Base-by-base conservation (phyloP, 2,113 vertebrate species). In the Oxygymnocypris stewartii region DNA sequence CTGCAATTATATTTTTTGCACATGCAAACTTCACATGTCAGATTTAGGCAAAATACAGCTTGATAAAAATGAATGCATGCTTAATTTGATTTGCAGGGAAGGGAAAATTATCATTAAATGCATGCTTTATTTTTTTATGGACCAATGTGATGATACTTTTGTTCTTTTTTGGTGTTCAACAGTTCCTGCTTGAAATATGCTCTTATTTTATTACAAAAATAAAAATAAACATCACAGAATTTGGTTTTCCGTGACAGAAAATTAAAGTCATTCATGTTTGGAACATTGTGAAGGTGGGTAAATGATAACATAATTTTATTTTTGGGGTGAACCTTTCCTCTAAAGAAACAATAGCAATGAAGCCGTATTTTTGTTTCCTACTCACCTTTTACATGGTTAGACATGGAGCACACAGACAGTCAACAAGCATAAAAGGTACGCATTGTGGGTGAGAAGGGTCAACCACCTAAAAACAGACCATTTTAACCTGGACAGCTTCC, bases 371-470 rank as follows among this genome's bases (percentile, higher is more conserved):
- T 51, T 23, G 69, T 40, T 40, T 4, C 37, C 20, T 23, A 7
- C 76, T 78, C 25, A 18, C 7, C 47, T 59, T 79, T 79, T n/a
- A 6, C 4, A 37, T 59, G 51, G 77, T 14, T 40, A 59, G 57
- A 42, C 37, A 80, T n/a, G 35, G 54, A 61, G 78, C 57, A 63
- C 57, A 61, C 78, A 61, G 31, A 59, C 9, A 40, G 35, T 79
- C 23, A 61, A 40, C 78, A 40, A 79, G 35, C 35, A 25, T 3
- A 54, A 40, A 81, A 61, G 40, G 13, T 61, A 13, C 31, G 74
- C 49, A 37, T 28, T 20, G 57, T 65, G 35, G 65, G 6, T 80
- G 79, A 57, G 51, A 82, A 82, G 79, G 54, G 51, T 80, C 75
- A 69, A 12, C 57, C 47, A 9, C 25, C n/a, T 10, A 12, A 31